Base-by-base conservation (phyloP, 2,113 vertebrate genomes). In the Anarrhichthys ocellatus region DNA sequence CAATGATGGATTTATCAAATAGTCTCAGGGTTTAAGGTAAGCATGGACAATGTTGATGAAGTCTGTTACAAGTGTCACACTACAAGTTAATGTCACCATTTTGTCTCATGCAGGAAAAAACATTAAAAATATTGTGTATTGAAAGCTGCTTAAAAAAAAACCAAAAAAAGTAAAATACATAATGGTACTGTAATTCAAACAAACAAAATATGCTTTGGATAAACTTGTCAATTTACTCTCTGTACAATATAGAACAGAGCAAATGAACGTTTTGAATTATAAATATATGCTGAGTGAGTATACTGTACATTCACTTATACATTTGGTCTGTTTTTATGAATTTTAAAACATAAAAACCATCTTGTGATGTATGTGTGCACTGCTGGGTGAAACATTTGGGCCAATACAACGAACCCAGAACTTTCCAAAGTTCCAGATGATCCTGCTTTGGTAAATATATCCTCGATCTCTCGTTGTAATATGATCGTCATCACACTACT, bases 11-110 rank as follows among this genome's bases (percentile, higher is more conserved):
- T 68, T 56, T 29, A 2, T 69, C 6, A 58, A n/a, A 64, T 63
- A 14, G 67, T 83, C 83, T 90, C 84, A 82, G 86, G 89, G 67
- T 73, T 79, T 42, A 44, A 73, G 17, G n/a, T 38, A 24, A 24
- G 34, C 15, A 10, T 15, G 22, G 15, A 6, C 65, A 6, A 10
- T 42, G 69, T 78, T 69, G 46, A 29, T 29, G 32, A 32, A 32
- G 38, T 67, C 52, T 62, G 66, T 66, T 68, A 69, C n/a, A 22
- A 44, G 42, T 38, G 20, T 36, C 2, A 70, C 27, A 63, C 9
- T 69, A 27, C 18, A 70, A 64, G 58, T 48, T 58, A 48, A 74
- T 62, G 42, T 56, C 24, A 64, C 4, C 22, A 27, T 29, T 76
- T 38, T 29, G 38, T 74, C 27, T 20, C 42, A 13, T 34, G 7